phyloP scores from a whole-genome alignment of 1,140 invertebrate genomes.

The Chlorops oryzae region DNA sequence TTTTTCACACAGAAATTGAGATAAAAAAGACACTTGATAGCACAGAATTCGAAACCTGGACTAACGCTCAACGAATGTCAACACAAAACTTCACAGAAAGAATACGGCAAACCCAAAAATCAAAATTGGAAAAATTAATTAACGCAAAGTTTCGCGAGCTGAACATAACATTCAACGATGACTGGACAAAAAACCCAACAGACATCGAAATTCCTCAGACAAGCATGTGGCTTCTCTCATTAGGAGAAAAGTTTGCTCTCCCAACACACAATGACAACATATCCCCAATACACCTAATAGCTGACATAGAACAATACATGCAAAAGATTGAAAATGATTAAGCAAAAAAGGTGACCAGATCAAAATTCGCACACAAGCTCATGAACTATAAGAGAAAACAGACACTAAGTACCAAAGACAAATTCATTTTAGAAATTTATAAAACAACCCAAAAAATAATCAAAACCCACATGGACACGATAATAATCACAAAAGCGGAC shows the following conservation, averaged over 20 bases:
- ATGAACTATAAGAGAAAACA: neutral
- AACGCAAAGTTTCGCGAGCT: too few species aligned
- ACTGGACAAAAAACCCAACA: neutral
- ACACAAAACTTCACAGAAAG: neutral
- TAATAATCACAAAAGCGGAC: too few species aligned
- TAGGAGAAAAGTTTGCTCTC: too few species aligned
- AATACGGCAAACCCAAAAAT: neutral
- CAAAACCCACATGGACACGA: too few species aligned
- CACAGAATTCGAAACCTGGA: neutral
- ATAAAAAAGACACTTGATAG: neutral
- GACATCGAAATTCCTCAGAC: neutral
- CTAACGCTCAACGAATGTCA: neutral
- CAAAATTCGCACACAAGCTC: neutral
- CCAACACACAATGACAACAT: too few species aligned
- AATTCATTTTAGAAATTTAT: too few species aligned
- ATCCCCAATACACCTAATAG: too few species aligned
- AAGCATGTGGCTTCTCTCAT: neutral
- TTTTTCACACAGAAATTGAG: neutral
- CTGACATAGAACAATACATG: too few species aligned
- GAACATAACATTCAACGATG: neutral
- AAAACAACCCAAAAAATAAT: too few species aligned
- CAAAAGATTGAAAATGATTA: neutral
- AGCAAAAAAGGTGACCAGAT: neutral
- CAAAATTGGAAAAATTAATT: neutral
- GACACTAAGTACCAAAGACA: neutral